phyloP scores from a whole-genome alignment of 2,797 vertebrate genomes.

The Anas bahamensis region DNA sequence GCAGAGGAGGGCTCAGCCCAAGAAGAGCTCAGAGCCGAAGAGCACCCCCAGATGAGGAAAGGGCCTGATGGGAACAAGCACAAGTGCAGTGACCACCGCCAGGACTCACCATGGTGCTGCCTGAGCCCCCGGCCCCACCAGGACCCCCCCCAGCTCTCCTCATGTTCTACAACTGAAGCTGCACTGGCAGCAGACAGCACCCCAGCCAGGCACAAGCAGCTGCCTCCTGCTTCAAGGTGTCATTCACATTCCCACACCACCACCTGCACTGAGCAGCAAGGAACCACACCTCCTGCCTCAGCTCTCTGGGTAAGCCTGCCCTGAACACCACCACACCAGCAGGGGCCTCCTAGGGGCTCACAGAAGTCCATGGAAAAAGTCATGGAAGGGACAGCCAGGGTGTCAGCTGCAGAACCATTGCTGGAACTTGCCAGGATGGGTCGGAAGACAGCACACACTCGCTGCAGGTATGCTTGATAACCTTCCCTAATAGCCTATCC shows the following conservation, averaged over 20 bases:
- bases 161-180: not conserved
- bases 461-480: not conserved
- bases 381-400: not conserved
- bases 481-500: not conserved
- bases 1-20: not conserved
- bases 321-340: not conserved
- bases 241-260: no score
- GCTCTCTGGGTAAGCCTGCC: not conserved
- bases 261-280: not conserved
- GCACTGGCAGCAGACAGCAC: not conserved
- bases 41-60: not conserved
- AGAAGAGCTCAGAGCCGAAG: not conserved
- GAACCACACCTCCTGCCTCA: not conserved
- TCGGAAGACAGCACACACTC: not conserved
- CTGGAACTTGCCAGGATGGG: not conserved
- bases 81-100: not conserved
- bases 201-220: not conserved
- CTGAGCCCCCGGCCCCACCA: not conserved
- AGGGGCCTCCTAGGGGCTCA: not conserved
- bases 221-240: not conserved
- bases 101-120: not conserved
- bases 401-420: not conserved
- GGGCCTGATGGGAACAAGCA: not conserved
- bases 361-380: not conserved
- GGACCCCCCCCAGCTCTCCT: not conserved